phyloP scores from a whole-genome alignment of 2,113 vertebrate genomes.

The human (Homo sapiens) region DNA sequence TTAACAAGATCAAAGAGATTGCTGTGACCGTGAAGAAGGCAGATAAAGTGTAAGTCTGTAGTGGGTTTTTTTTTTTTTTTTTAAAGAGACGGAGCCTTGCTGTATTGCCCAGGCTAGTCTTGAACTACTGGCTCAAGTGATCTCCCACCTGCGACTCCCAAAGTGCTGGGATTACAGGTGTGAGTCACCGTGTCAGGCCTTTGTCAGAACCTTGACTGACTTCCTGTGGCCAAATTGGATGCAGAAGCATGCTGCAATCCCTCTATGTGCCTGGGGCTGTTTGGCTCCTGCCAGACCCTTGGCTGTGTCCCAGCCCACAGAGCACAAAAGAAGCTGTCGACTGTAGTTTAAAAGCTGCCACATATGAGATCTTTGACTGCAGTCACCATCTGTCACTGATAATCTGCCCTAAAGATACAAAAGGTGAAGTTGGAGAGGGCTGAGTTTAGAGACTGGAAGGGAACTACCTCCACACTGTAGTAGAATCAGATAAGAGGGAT shows the following conservation, averaged over 20 bases:
- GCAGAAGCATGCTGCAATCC: not conserved
- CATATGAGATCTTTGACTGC: not conserved
- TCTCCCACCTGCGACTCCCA: too few relatives aligned
- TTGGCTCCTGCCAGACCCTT: not conserved
- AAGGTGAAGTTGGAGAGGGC: not conserved
- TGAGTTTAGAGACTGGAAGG: not conserved
- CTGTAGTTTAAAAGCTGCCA: constrained; percentile 8
- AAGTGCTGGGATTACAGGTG: too few relatives aligned
- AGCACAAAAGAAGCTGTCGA: not conserved
- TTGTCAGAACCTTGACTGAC: not conserved
- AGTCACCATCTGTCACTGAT: not conserved
- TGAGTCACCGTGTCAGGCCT: too few relatives aligned
- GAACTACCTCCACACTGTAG: not conserved
- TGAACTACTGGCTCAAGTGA: too few relatives aligned
- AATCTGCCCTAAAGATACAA: not conserved
- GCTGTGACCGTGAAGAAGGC: constrained; percentile 94
- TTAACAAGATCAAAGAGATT: constrained; percentile 94
- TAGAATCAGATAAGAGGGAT: not conserved
- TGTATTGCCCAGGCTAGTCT: too few relatives aligned
- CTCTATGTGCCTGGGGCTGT: not conserved
- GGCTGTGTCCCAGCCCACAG: not conserved
- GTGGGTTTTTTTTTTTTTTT: not conserved
- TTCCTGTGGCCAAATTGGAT: not conserved
- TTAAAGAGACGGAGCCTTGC: too few relatives aligned
- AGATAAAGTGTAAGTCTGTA: constrained; percentile 90